Evolutionary conservation across 2,113 vertebrate genomes (phyloP), one percentile per base, ranked within the genome.

Genomic region (Nymphicus hollandicus): DNA sequence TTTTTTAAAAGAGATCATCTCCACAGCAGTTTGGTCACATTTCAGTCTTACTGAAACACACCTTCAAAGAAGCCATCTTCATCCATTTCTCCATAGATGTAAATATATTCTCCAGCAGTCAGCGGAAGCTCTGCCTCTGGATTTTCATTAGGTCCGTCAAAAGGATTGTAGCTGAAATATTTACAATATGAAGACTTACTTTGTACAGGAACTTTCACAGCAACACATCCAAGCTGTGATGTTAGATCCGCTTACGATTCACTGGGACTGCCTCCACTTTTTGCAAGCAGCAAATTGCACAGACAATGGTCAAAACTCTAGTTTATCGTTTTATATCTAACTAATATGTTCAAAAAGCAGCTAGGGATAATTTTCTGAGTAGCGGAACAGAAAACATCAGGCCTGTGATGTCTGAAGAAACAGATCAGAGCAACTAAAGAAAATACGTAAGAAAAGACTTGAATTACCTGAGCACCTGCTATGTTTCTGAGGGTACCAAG

Each of bases 1-100:
- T 24, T 60, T 56, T 84, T 60, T 9, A 13, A 69, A 14, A 46
- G 39, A 80, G 24, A 55, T 41, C 17, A 79, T 39, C 72, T 86
- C 58, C 74, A 44, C 55, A 91, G 49, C 37, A 83, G 25, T 39
- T 74, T 2, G 9, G n/a, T 14, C 79, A 50, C n/a, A 39, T 35
- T 64, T 71, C n/a, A 43, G 44, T 78, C 80, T 50, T 50, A 58
- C 37, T 24, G 24, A 41, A 89, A 89, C 88, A 68, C 83, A 99
- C 99, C 99, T 99, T 99, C 99, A 97, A 99, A 99, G 97, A 99
- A 99, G 94, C 99, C 99, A 61, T 99, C 99, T 81, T 99, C 99
- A 73, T 99, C 99, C 99, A 99, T 99, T 96, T 98, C 98, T 87
- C 99, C 99, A 41, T 99, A 99, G 88, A 99, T 95, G 46, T 99